These are phyloP conservation scores for Patella pellucida DNA, from an alignment of 2,888 invertebrate genomes.

Conservation along the genomic window DNA sequence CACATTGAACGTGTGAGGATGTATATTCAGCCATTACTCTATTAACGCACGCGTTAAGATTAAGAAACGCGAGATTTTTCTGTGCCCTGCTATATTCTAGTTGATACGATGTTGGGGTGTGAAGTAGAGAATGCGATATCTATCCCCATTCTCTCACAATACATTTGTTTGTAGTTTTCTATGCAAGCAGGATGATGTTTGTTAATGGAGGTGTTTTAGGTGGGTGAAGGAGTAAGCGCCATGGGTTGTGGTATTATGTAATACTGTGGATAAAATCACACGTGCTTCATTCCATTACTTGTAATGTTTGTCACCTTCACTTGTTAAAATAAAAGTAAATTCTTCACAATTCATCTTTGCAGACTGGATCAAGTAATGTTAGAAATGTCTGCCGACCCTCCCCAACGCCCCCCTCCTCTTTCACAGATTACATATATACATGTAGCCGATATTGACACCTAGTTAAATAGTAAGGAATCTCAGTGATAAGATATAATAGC, in stretches of 20 bases:
- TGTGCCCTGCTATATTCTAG: too few relatives aligned
- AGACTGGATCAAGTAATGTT: too few relatives aligned
- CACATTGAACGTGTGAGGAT: neutral
- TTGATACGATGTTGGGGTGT: too few relatives aligned
- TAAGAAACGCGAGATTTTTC: neutral
- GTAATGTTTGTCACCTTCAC: constrained; percentile 3
- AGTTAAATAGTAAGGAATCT: too few relatives aligned
- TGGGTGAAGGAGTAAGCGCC: neutral
- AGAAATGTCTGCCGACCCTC: too few relatives aligned
- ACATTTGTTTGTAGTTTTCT: neutral
- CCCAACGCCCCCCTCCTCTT: too few relatives aligned
- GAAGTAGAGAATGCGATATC: too few relatives aligned
- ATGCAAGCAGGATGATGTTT: neutral
- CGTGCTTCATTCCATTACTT: constrained; percentile 1
- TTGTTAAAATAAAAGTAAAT: neutral
- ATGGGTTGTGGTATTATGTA: constrained; percentile 2
- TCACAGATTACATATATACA: too few relatives aligned
- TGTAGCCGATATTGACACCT: too few relatives aligned
- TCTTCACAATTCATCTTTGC: neutral
- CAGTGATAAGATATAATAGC: too few relatives aligned
- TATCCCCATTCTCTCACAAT: neutral
- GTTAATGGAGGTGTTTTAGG: neutral
- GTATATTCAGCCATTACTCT: neutral
- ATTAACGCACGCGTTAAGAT: neutral
- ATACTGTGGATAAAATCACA: neutral